A percentile compares a stretch with the other conserved stretches of the same genome.
phyloP scores from a whole-genome alignment of 2,113 vertebrate species.

The Nipponia nippon region DNA sequence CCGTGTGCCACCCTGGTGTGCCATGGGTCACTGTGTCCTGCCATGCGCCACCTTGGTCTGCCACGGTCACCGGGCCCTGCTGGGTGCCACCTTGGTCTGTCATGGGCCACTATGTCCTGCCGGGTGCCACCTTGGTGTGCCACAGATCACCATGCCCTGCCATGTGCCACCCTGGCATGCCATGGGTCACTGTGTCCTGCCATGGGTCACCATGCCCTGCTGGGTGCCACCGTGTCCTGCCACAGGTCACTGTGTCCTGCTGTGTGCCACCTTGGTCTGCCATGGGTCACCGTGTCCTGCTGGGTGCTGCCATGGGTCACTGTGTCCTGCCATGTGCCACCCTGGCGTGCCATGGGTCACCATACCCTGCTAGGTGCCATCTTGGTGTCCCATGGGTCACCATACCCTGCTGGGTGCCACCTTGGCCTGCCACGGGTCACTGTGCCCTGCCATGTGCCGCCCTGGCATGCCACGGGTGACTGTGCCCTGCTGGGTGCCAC shows the following conservation, averaged over 20 bases:
- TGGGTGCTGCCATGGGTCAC: not conserved
- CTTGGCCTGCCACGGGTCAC: not conserved
- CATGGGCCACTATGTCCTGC: too few species aligned
- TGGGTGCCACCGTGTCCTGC: too few species aligned
- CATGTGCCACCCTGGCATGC: not conserved
- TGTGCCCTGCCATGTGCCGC: accelerated
- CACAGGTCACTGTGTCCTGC: not conserved
- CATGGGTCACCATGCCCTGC: not conserved
- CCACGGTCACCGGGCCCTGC: not conserved
- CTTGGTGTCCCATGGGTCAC: not conserved
- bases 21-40: accelerated
- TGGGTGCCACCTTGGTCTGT: not conserved
- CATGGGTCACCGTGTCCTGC: not conserved
- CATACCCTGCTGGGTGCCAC: not conserved
- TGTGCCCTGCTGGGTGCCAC: too few species aligned
- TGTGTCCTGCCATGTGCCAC: not conserved
- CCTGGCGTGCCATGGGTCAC: not conserved
- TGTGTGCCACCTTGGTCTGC: not conserved
- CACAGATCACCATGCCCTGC: accelerated
- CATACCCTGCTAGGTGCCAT: not conserved
- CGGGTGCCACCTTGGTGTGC: too few species aligned
- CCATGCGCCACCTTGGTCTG: not conserved
- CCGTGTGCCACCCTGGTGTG: not conserved
- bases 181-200: not conserved
- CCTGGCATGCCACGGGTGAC: not conserved